A percentile compares a stretch with the other conserved stretches of the same genome.
These are phyloP conservation scores for Oryzias javanicus DNA, from an alignment of 2,113 vertebrate species.

Conservation along the genomic window DNA sequence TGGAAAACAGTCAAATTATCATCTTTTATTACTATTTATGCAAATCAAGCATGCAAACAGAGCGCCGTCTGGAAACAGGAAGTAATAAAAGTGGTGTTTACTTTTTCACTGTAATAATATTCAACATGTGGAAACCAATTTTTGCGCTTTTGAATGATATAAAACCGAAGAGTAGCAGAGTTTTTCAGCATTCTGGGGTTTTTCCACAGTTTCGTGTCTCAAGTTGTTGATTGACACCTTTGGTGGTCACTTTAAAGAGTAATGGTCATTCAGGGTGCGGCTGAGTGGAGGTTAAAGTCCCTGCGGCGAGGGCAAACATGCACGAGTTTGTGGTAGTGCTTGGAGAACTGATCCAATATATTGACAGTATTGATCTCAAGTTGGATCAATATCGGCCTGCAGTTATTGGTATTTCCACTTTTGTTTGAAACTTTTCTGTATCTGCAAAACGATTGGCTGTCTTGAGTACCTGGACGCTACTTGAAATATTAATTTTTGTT, in stretches of 20 bases:
- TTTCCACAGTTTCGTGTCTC: no score
- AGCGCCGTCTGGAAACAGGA: background rate
- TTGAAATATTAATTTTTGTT: no score
- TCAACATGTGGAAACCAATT: background rate
- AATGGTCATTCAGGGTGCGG: slow-evolving; percentile 19
- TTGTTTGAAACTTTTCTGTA: no score
- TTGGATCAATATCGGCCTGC: no score
- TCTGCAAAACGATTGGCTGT: no score
- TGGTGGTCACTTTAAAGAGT: background rate
- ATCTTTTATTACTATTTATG: slow-evolving; percentile 5
- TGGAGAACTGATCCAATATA: no score
- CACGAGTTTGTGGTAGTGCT: no score
- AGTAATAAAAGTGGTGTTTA: background rate
- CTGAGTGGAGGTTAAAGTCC: slow-evolving; percentile 50
- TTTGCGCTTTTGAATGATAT: background rate
- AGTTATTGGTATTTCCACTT: no score
- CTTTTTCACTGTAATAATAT: background rate
- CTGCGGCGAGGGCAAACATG: background rate
- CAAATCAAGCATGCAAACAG: slow-evolving; percentile 1
- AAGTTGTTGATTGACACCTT: background rate
- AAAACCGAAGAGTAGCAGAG: background rate
- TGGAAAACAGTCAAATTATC: background rate
- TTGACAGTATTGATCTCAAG: no score
- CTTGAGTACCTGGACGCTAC: no score
- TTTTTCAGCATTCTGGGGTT: background rate